A percentile compares a stretch with the other conserved stretches of the same genome.
phyloP scores from a whole-genome alignment of 2,888 invertebrate genomes.

The Lycocerus yunnanus region DNA sequence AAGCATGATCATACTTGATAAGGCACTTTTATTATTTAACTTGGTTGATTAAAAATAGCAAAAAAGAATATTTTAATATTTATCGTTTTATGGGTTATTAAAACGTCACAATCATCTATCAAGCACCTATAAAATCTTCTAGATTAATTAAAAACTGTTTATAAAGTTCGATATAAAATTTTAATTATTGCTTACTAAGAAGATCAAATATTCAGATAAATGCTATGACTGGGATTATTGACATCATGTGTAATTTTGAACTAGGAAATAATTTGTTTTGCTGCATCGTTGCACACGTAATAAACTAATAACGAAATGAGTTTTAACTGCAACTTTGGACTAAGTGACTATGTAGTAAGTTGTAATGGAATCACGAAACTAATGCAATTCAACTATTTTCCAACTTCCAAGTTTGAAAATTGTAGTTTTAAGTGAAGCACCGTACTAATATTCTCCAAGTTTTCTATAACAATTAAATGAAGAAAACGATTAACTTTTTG shows the following conservation, averaged over 20 bases:
- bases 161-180: background rate
- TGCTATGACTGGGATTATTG: background rate
- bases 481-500: background rate
- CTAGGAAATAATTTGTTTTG: slow-evolving; percentile 1
- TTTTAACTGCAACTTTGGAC: background rate
- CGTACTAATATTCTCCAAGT: background rate
- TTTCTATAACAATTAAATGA: background rate
- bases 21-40: background rate
- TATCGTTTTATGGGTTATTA: background rate
- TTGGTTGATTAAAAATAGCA: background rate
- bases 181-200: background rate
- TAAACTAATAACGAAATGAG: background rate
- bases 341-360: background rate
- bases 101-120: background rate
- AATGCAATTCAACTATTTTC: background rate
- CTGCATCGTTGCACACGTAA: slow-evolving; percentile 2
- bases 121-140: background rate
- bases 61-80: background rate
- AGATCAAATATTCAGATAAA: background rate
- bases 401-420: background rate
- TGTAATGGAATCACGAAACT: background rate
- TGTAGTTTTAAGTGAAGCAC: background rate
- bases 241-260: background rate
- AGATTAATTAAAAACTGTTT: background rate
- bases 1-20: background rate